Percentiles rank a stretch among this genome's conserved stretches.
phyloP scores from a whole-genome alignment of 1,140 invertebrate genomes.

The Oreohelix idahoensis region DNA sequence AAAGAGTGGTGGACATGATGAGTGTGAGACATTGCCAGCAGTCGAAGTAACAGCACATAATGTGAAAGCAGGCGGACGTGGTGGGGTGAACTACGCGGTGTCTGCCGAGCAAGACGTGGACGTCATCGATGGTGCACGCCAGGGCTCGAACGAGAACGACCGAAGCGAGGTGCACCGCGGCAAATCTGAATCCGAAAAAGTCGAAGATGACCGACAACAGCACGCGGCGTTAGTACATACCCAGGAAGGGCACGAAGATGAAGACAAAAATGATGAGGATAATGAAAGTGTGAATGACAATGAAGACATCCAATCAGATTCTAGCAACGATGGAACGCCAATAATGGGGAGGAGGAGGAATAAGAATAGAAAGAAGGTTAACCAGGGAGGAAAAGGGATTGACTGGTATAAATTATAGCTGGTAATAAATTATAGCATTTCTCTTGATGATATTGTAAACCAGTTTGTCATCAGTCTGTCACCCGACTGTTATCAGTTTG shows the following conservation, averaged over 20 bases:
- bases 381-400: too few relatives aligned
- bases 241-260: neutral
- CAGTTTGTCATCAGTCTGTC: too few relatives aligned
- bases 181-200: neutral
- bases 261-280: slow-evolving; percentile 1
- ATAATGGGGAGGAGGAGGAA: slow-evolving; percentile 15
- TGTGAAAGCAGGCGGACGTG: neutral
- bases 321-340: neutral
- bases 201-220: neutral
- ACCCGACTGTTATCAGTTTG: too few relatives aligned
- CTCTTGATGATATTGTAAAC: too few relatives aligned
- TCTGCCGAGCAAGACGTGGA: neutral
- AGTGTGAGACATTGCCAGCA: neutral
- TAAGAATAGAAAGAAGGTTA: neutral
- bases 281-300: slow-evolving; percentile 10
- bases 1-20: neutral
- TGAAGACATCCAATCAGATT: slow-evolving; percentile 16
- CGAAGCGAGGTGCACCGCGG: neutral
- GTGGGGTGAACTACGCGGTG: neutral
- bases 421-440: too few relatives aligned
- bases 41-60: neutral
- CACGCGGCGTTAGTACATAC: neutral
- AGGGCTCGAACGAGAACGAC: neutral
- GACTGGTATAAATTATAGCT: too few relatives aligned
- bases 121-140: neutral